These are phyloP conservation scores for Sphenopsis melanotis DNA, from an alignment of 2,797 vertebrate species.

Conservation along the genomic window DNA sequence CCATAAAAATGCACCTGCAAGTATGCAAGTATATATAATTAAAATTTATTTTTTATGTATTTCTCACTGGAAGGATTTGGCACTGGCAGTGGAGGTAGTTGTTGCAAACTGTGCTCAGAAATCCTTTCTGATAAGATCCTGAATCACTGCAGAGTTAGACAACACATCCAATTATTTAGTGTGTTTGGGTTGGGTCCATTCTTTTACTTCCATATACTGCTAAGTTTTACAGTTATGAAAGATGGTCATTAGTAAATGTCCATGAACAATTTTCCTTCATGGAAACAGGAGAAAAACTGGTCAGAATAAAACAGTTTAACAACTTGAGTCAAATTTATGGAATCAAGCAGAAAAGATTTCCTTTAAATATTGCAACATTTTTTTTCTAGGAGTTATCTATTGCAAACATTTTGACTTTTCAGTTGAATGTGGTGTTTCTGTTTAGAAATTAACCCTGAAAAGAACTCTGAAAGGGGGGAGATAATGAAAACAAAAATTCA, in stretches of 20 bases:
- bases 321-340: background rate
- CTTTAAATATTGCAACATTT: background rate
- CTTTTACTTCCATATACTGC: background rate
- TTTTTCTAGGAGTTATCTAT: background rate
- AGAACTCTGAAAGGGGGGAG: background rate
- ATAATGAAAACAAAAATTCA: background rate
- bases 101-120: background rate
- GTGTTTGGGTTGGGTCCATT: background rate
- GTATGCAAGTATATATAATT: background rate
- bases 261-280: background rate
- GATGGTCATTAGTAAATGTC: background rate
- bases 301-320: background rate
- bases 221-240: background rate
- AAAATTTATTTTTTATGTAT: background rate
- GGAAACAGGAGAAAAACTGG: background rate
- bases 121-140: background rate
- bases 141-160: background rate
- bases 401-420: constrained; percentile 19
- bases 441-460: background rate
- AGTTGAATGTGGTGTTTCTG: background rate
- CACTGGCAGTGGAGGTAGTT: background rate
- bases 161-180: background rate
- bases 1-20: background rate
- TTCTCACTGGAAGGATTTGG: background rate
- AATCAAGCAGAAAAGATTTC: background rate